These are phyloP conservation scores for Leistus spinibarbis DNA, from an alignment of 2,888 invertebrate species.

Conservation along the genomic window DNA sequence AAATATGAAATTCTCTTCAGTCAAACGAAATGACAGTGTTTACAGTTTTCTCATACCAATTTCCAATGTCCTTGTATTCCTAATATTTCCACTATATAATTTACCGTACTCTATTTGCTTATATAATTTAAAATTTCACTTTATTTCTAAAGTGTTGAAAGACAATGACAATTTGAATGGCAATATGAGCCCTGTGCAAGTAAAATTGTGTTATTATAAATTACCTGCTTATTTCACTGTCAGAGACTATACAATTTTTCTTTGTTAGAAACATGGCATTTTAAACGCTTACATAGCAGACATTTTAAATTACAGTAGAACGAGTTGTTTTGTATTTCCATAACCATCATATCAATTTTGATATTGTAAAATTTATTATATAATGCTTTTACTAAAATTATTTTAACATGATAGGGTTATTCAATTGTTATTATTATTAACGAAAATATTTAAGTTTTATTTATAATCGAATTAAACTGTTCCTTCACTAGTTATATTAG, in stretches of 20 bases:
- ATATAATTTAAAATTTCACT: neutral
- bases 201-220: neutral
- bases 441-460: no score
- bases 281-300: neutral
- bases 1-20: neutral
- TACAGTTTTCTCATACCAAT: neutral
- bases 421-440: no score
- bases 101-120: neutral
- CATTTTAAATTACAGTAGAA: neutral
- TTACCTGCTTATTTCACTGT: neutral
- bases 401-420: no score
- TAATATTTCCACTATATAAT: neutral
- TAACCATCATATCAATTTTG: neutral
- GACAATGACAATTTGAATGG: neutral
- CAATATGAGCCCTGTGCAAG: neutral
- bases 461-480: no score
- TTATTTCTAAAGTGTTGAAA: neutral
- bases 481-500: no score
- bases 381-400: no score
- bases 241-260: neutral
- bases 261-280: neutral
- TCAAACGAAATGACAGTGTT: neutral
- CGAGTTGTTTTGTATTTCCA: neutral
- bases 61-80: no score
- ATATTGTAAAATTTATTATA: no score